These are phyloP conservation scores for Passer domesticus DNA, from an alignment of 2,113 vertebrate species.

Conservation along the genomic window DNA sequence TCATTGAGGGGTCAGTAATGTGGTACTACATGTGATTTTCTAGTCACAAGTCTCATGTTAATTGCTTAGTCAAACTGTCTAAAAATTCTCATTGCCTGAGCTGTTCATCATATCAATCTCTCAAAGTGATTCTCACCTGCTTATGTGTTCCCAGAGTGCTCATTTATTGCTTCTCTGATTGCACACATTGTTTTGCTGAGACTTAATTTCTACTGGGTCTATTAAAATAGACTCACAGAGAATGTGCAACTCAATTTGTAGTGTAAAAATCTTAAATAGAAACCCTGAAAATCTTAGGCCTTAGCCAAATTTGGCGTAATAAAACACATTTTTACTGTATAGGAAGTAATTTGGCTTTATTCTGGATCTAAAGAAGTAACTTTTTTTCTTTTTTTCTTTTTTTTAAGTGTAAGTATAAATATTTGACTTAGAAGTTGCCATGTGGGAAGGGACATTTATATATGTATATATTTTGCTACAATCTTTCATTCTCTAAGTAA, in stretches of 20 bases:
- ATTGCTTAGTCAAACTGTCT: neutral
- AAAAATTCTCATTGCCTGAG: neutral
- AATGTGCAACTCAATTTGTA: neutral
- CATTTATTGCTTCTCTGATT: slow-evolving; percentile 38
- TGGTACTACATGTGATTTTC: neutral
- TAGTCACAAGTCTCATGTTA: neutral
- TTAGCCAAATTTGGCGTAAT: neutral
- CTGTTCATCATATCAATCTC: neutral
- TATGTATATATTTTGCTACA: neutral
- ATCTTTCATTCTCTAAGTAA: neutral
- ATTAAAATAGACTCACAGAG: slow-evolving; percentile 13
- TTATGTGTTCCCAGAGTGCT: neutral
- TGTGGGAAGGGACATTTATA: neutral
- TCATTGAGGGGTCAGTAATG: neutral
- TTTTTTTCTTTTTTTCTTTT: neutral
- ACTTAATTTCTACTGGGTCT: neutral
- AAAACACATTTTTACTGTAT: neutral
- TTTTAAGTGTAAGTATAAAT: neutral
- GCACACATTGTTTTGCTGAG: slow-evolving; percentile 26
- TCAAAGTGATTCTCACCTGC: neutral
- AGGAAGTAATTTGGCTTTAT: neutral
- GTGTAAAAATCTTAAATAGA: neutral
- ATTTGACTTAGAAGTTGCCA: neutral
- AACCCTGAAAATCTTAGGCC: neutral
- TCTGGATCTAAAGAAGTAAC: neutral